These are phyloP conservation scores for Bombus confusus DNA, from an alignment of 1,140 invertebrate species.

Conservation along the genomic window DNA sequence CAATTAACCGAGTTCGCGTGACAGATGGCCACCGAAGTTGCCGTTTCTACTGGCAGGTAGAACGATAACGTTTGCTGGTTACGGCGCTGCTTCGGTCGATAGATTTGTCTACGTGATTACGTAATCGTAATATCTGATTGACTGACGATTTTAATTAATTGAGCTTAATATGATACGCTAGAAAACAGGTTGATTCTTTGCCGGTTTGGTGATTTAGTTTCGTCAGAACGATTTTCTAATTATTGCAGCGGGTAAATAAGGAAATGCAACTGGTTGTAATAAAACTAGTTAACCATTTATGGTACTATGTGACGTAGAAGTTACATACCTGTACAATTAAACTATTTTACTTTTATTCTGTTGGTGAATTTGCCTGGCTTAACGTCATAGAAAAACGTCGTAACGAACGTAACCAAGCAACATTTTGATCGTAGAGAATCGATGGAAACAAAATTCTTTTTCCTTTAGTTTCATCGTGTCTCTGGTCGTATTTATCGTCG, in stretches of 20 bases:
- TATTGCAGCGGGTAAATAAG: background rate
- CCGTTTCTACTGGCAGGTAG: background rate
- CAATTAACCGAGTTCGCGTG: conserved; percentile 12
- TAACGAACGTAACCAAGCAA: too few species aligned
- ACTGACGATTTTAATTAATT: background rate
- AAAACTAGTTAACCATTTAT: too few species aligned
- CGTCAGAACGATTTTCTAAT: background rate
- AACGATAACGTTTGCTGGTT: background rate
- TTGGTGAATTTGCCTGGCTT: too few species aligned
- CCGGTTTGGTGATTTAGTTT: background rate
- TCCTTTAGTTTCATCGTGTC: background rate
- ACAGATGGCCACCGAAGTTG: background rate
- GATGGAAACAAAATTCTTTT: background rate
- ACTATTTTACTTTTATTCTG: too few species aligned
- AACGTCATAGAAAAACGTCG: too few species aligned
- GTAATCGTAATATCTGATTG: background rate
- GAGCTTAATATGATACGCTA: background rate
- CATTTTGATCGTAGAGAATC: background rate
- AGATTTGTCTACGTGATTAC: background rate
- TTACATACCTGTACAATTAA: too few species aligned
- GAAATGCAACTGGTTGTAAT: background rate
- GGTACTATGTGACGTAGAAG: too few species aligned
- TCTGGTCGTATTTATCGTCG: background rate
- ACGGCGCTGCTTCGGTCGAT: background rate
- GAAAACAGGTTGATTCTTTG: background rate